Evolutionary conservation across 2,113 vertebrate species (phyloP), one percentile per base, ranked within the genome.

Genomic region (Pollimyrus isidori): DNA sequence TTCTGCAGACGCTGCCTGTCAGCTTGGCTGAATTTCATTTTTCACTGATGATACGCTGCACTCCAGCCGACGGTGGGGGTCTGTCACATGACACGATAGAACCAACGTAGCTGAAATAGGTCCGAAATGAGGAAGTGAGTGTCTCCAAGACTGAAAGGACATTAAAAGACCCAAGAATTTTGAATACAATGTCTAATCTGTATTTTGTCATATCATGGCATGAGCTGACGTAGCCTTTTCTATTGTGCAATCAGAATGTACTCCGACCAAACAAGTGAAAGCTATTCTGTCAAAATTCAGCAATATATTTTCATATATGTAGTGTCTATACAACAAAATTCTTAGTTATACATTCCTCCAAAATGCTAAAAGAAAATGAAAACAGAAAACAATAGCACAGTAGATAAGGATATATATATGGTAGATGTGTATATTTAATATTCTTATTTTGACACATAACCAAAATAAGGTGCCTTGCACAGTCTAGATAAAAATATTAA

Each of bases 11-110:
- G 50, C n/a, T 87, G 13, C 48, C 50, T 87, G 85, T 87, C 85
- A 39, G 85, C 50, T 87, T 21, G 85, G 85, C 50, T 87, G 26
- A 53, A 87, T 87, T 39, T 53, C 49, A 87, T 35, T 56, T 85
- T 56, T 26, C 85, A 35, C 23, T 15, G 48, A 52, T 30, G 85
- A 53, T 50, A 53, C 48, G 50, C 13, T 30, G 23, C 26, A 56
- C 46, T 53, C 30, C 1, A 30, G 3, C n/a, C 4, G 11, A 19
- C 50, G 1, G 45, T 53, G 48, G 26, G 46, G 49, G 85, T 53
- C 85, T 7, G n/a, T 52, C 48, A 30, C 85, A 39, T 87, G 48
- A 19, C 7, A 15, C 50, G 15, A 35, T 21, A 50, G 15, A 0
- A 42, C 48, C 85, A 56, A 53, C 85, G 30, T 26, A 53, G 85